Base-by-base conservation (phyloP, 2,797 vertebrate genomes). In the Corythornis leucogaster region DNA sequence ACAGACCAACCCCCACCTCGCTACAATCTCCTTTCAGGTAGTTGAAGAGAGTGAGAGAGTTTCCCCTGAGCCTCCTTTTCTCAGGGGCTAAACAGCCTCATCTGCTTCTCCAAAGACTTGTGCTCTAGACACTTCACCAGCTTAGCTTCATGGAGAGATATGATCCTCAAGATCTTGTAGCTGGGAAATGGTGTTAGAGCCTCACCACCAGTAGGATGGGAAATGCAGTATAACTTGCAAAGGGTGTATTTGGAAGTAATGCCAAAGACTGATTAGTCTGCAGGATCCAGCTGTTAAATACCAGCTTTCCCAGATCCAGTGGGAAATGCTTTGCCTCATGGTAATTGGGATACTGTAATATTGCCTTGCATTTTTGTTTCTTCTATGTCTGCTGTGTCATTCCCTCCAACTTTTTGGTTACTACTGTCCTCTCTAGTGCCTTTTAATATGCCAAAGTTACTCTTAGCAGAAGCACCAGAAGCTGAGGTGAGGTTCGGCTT, bases 241-340 rank as follows among this genome's bases (percentile, higher is more conserved):
- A 59, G 12, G 12, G 31, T 43, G 35, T 2, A 1, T 26, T 50
- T 43, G 64, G 22, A 80, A 19, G 33, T 10, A 11, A 5, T 43
- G 35, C 28, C 69, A 30, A 17, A 85, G 73, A 83, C 51, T 19
- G 20, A 45, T 80, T 50, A 50, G 26, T 80, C 38, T 83, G 46
- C 58, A 54, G 50, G 50, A 95, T 74, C 64, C 73, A 91, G 81
- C 76, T 85, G 87, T 77, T 91, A 67, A 85, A 50, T 28, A 78
- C 16, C 89, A 80, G n/a, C 20, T 93, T 80, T 77, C 61, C 64
- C 61, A 77, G 62, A 33, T 68, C 51, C 30, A 40, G 21, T 35
- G 21, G 69, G 77, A 80, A 92, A 78, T 7, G 7, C 38, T 94
- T 83, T 88, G 76, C 58, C 64, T 48, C 1, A 0, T 55, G 22